Evolutionary conservation across 2,797 vertebrate genomes (phyloP), one percentile per base, ranked within the genome.

Genomic region (Manis pentadactyla): DNA sequence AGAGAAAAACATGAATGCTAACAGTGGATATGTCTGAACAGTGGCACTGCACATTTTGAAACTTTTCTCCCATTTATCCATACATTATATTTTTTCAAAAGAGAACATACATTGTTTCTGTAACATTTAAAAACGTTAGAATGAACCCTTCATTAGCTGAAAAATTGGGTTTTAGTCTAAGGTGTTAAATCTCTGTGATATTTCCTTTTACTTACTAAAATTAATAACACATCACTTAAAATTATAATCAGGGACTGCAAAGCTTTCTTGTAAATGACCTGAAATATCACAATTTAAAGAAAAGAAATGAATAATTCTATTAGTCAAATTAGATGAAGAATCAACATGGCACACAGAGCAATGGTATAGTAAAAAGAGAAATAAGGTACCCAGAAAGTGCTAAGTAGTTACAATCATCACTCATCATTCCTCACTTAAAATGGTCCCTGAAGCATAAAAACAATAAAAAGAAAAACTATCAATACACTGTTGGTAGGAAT

Each of bases 241-340:
- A 91, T 85, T 75, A 85, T 46, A 71, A 81, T 29, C 51, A 87
- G 39, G 10, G 31, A 86, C 27, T 55, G 19, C 73, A 83, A 42
- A 88, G 1, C 23, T 79, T 92, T 78, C 53, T 83, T 71, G 73
- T 63, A 88, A 84, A 85, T 69, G 3, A 81, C 9, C 34, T 59
- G 27, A 85, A 79, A 87, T 27, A 6, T 69, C 14, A 90, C 87
- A 87, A 87, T 51, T 75, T 71, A 90, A 59, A 61, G n/a, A 46
- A 21, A 85, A 92, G 9, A 79, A 53, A 6, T 21, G 2, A 93
- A 51, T 61, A 86, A 75, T 4, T 42, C 5, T 53, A 19, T 59
- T 73, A 74, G 19, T 77, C 90, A 97, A 93, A 79, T 17, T 86
- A 91, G 12, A 87, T 57, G 42, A 61, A 95, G 49, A 92, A 79